phyloP scores from a whole-genome alignment of 2,113 vertebrate genomes.

The Ramphastos sulfuratus region DNA sequence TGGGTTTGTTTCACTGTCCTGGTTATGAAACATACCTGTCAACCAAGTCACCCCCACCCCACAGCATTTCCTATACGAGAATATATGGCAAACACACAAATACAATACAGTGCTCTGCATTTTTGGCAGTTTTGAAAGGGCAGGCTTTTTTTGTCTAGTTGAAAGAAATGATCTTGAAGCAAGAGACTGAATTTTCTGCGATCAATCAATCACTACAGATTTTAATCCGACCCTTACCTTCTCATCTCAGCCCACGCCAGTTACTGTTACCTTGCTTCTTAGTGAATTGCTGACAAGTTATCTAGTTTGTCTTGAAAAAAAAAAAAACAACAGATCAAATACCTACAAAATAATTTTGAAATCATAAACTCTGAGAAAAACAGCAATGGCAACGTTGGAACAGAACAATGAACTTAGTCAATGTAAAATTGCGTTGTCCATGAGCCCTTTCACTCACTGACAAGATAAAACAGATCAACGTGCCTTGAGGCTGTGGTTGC shows the following conservation, averaged over 20 bases:
- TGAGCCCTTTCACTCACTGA: neutral
- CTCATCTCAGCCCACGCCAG: neutral
- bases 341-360: slow-evolving; percentile 38
- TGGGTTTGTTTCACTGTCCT: neutral
- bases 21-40: neutral
- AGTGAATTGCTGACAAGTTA: slow-evolving; percentile 27
- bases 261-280: neutral
- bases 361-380: slow-evolving; percentile 24
- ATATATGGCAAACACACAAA: neutral
- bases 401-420: slow-evolving; percentile 20
- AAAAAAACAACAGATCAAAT: neutral
- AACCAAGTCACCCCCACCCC: neutral
- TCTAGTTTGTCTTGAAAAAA: neutral
- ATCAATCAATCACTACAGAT: neutral
- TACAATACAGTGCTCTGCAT: neutral
- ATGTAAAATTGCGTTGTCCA: neutral
- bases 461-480: slow-evolving; percentile 13
- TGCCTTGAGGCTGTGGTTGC: slow-evolving; percentile 11
- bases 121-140: neutral
- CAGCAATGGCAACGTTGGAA: neutral
- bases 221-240: slow-evolving; percentile 15
- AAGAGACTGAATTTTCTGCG: neutral
- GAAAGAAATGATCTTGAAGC: neutral
- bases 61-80: neutral
- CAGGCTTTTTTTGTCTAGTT: neutral